Conservation (phyloP, 2,797 vertebrate species). For the Clarias pachynema region DNA sequence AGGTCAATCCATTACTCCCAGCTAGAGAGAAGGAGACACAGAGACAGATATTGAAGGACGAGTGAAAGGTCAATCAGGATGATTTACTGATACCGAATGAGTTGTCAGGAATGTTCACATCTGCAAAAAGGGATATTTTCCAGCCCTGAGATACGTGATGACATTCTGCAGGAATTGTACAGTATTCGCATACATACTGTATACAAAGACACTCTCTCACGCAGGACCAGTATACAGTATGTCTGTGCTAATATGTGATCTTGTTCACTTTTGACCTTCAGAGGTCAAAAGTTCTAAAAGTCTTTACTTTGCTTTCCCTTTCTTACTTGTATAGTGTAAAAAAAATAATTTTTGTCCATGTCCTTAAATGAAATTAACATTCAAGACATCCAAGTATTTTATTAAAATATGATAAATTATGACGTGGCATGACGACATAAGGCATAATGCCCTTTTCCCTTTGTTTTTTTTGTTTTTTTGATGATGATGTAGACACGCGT, state of each 20-base stretch:
- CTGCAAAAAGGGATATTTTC: slow-evolving; percentile 31
- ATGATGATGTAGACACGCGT: too few relatives aligned
- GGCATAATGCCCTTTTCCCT: too few relatives aligned
- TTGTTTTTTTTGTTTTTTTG: too few relatives aligned
- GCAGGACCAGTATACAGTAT: background rate
- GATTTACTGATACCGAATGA: slow-evolving; percentile 51
- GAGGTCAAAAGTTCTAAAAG: background rate
- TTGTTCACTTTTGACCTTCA: background rate
- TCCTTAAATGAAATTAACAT: too few relatives aligned
- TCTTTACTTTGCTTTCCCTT: background rate
- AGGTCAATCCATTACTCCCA: slow-evolving; percentile 59
- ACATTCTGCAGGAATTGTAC: slow-evolving; percentile 11
- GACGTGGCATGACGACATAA: too few relatives aligned
- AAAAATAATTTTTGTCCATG: too few relatives aligned
- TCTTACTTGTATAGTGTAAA: too few relatives aligned
- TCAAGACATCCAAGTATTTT: too few relatives aligned
- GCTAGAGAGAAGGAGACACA: slow-evolving; percentile 36
- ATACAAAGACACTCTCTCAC: background rate
- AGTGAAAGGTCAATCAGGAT: slow-evolving; percentile 55
- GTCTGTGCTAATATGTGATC: background rate
- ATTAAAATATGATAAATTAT: too few relatives aligned
- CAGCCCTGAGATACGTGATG: slow-evolving; percentile 7
- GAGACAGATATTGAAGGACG: slow-evolving; percentile 33
- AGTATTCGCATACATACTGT: background rate
- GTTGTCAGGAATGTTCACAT: slow-evolving; percentile 42